These are phyloP conservation scores for Leptestheria dahalacensis DNA, from an alignment of 1,140 invertebrate genomes.

Conservation along the genomic window DNA sequence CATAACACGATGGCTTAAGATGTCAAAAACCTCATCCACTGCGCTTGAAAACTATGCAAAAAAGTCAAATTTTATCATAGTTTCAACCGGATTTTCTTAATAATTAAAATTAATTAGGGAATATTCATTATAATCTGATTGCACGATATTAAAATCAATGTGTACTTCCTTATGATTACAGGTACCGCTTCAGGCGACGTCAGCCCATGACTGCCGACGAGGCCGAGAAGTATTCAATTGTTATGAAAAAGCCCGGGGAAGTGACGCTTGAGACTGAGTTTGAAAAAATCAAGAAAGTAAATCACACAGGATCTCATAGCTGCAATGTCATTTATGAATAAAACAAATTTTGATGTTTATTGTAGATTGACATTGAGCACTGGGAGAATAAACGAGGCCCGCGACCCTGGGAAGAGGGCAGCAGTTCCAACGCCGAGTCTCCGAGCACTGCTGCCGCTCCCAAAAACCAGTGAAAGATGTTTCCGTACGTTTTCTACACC, in stretches of 20 bases:
- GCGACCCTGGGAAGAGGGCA: slow-evolving; percentile 55
- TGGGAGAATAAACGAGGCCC: slow-evolving; percentile 66
- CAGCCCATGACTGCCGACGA: slow-evolving; percentile 39
- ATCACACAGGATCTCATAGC: slow-evolving; percentile 4
- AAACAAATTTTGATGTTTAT: slow-evolving; percentile 16
- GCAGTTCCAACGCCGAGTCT: neutral
- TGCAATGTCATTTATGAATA: neutral
- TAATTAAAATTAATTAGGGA: too few relatives aligned
- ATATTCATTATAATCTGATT: too few relatives aligned
- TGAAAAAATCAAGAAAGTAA: slow-evolving; percentile 46
- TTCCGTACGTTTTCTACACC: slow-evolving; percentile 2
- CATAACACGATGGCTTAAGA: too few relatives aligned
- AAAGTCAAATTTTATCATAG: too few relatives aligned
- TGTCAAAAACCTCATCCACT: too few relatives aligned
- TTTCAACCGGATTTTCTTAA: too few relatives aligned
- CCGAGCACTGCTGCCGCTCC: too few relatives aligned
- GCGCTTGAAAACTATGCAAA: too few relatives aligned
- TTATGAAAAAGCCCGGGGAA: slow-evolving; percentile 44
- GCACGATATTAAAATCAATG: neutral
- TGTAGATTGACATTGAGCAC: slow-evolving; percentile 49
- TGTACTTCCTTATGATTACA: slow-evolving; percentile 24
- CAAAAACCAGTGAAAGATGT: neutral
- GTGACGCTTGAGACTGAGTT: slow-evolving; percentile 52
- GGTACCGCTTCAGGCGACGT: slow-evolving; percentile 48
- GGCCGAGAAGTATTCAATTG: slow-evolving; percentile 43